Evolutionary conservation across 2,888 invertebrate species (phyloP), one percentile per base, ranked within the genome.

Genomic region (Cyclophora albipunctata): DNA sequence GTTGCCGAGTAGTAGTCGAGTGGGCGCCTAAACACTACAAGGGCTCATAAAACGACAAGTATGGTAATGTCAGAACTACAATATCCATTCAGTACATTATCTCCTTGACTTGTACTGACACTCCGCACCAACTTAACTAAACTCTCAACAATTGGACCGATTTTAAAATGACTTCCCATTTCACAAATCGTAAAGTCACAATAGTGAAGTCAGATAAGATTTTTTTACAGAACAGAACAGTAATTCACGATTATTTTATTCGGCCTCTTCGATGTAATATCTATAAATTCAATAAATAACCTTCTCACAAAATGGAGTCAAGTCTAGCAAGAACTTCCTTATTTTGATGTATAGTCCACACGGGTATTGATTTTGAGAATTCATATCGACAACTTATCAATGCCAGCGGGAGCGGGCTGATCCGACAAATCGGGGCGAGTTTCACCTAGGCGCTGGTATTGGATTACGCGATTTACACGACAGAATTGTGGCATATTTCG

Each of bases 11-110:
- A 69, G 69, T 66, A 70, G 67, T 69, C 63, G 84, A 84, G 87
- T 87, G 86, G 86, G 85, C 77, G 86, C 86, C 80, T 85, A 84
- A 85, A 86, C 85, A 84, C 78, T 78, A 78, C 80, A 75, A 78
- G 77, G 69, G 74, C 78, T 78, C 84, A 82, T 86, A 86, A 86
- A 84, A 71, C 78, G 84, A 75, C 83, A 70, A 70, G 84, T 84
- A 87, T 86, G 87, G 79, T 84, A 85, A 87, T 87, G 73, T 73
- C 62, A 67, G 67, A 71, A 71, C 69, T 70, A 69, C 65, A 69
- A 72, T 73, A 70, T 73, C 67, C 68, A 74, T 71, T 74, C 72
- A 64, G 67, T 74, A 75, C 75, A 73, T 77, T 78, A 76, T 74
- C 69, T 55, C 64, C 69, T 62, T 65, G 64, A 63, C 67, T 64